Conservation (phyloP, 2,797 vertebrate genomes). For the Nyctalus aviator region DNA sequence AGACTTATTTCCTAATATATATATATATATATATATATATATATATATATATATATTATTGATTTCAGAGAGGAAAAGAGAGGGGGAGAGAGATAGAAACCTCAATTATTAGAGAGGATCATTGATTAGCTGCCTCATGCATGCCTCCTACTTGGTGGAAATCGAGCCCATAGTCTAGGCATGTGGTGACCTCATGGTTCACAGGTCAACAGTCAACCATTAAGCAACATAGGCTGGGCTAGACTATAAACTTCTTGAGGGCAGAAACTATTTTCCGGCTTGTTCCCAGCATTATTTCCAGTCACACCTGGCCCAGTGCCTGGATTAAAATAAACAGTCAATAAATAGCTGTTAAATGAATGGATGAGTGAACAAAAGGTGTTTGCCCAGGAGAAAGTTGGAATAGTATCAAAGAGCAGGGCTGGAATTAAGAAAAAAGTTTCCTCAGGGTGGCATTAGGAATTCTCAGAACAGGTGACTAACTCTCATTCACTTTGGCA, state of each 20-base stretch:
- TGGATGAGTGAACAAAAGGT: neutral
- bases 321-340: neutral
- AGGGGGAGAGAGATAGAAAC: too few species aligned
- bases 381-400: constrained; percentile 44
- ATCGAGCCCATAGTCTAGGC: too few species aligned
- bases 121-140: too few species aligned
- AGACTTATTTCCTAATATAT: neutral
- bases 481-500: neutral
- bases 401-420: constrained; percentile 45
- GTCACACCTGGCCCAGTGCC: neutral
- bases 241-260: neutral
- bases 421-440: constrained; percentile 50
- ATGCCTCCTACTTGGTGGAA: too few species aligned
- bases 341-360: neutral
- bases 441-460: constrained; percentile 2
- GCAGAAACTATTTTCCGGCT: neutral
- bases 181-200: too few species aligned
- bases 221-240: too few species aligned
- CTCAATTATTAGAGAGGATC: too few species aligned
- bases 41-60: too few species aligned
- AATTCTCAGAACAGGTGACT: constrained; percentile 58
- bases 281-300: neutral
- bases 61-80: too few species aligned
- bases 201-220: too few species aligned
- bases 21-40: too few species aligned